Percentiles rank a stretch among this genome's conserved stretches.
Conservation (phyloP, 1,140 invertebrate species). For the Pteromalus puparum region DNA sequence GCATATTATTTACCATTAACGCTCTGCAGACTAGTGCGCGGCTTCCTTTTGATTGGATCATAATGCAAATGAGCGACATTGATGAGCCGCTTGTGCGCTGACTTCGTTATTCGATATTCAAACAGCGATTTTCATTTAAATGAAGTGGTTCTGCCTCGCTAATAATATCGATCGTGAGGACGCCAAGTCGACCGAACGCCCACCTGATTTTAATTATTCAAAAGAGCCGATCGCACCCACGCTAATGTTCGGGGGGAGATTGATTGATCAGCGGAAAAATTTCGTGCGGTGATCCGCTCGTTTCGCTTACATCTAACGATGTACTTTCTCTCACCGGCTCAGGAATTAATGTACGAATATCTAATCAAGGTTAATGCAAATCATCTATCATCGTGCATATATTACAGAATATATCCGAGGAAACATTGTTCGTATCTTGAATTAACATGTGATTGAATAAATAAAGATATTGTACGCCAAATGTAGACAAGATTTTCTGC, state of each 20-base stretch:
- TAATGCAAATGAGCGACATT: constrained; percentile 28
- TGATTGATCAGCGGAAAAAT: constrained; percentile 5
- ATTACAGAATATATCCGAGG: not conserved
- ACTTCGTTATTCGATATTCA: constrained; percentile 30
- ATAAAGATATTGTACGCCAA: too few relatives aligned
- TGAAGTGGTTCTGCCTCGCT: constrained; percentile 23
- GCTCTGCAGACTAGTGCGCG: not conserved
- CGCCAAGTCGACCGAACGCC: not conserved
- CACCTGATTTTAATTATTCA: constrained; percentile 26
- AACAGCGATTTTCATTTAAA: constrained; percentile 38
- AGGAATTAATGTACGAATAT: not conserved
- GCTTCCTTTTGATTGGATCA: constrained; percentile 4
- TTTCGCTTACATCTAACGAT: too few relatives aligned
- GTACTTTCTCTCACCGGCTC: not conserved
- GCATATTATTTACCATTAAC: constrained; percentile 12
- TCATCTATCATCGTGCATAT: not conserved
- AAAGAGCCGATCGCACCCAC: not conserved
- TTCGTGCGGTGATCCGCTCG: not conserved
- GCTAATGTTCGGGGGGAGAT: not conserved
- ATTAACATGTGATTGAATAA: not conserved
- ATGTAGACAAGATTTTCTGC: not conserved
- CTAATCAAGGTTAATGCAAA: not conserved
- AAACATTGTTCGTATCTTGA: not conserved
- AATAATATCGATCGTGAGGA: constrained; percentile 10
- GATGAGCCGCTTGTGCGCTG: constrained; percentile 1